These are phyloP conservation scores for Drosophila novamexicana DNA, from an alignment of 1,140 invertebrate genomes.

Conservation along the genomic window DNA sequence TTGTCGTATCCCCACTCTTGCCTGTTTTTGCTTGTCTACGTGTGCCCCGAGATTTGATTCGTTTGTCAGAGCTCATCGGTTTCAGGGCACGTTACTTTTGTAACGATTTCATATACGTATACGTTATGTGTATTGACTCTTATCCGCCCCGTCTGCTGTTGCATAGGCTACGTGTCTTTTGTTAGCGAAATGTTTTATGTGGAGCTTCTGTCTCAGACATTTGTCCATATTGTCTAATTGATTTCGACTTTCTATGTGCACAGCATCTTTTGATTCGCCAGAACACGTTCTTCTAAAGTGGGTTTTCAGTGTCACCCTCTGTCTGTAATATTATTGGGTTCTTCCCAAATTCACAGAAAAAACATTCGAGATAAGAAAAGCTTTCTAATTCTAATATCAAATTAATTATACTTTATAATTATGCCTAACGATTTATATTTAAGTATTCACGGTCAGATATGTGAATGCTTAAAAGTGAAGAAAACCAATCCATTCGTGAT, in stretches of 20 bases:
- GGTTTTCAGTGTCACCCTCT: no score
- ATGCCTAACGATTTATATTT: no score
- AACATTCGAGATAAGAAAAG: no score
- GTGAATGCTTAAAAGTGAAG: no score
- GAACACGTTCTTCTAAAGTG: not conserved
- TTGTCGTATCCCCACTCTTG: conserved; percentile 5
- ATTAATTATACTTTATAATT: no score
- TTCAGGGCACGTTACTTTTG: conserved; percentile 19
- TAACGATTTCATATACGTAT: conserved; percentile 49
- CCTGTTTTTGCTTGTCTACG: conserved; percentile 45
- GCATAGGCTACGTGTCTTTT: conserved; percentile 52
- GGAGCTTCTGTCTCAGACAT: conserved; percentile 7
- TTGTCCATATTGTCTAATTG: conserved; percentile 53
- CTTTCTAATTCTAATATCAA: no score
- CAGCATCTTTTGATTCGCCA: conserved; percentile 32
- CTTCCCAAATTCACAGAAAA: no score
- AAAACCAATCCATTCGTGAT: no score
- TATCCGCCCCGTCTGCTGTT: not conserved
- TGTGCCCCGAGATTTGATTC: conserved; percentile 48
- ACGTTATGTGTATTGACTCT: conserved; percentile 40
- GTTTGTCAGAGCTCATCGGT: conserved; percentile 8
- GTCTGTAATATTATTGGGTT: no score
- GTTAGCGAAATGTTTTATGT: conserved; percentile 35
- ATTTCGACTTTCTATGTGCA: conserved; percentile 37
- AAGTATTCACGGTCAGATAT: no score